Percentiles rank a stretch among this genome's conserved stretches.
phyloP scores from a whole-genome alignment of 2,797 vertebrate genomes.

The Gouania willdenowi region DNA sequence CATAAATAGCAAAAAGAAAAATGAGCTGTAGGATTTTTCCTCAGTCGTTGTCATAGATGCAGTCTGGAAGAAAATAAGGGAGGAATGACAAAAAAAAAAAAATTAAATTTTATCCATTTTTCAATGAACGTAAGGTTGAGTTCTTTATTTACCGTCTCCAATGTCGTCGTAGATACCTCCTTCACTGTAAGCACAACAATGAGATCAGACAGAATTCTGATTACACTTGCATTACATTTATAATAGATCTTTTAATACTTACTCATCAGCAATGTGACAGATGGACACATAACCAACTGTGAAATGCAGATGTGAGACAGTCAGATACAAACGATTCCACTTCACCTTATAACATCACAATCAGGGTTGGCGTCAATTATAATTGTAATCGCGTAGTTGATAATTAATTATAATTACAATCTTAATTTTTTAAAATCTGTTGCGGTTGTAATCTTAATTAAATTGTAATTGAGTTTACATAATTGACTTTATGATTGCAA shows the following conservation, averaged over 20 bases:
- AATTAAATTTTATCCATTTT: too few relatives aligned
- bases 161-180: slow-evolving; percentile 92
- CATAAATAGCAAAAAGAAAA: slow-evolving; percentile 53
- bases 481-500: too few relatives aligned
- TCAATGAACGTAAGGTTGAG: not conserved
- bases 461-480: too few relatives aligned
- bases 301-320: slow-evolving; percentile 39
- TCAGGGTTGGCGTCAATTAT: too few relatives aligned
- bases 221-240: not conserved
- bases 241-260: slow-evolving; percentile 66
- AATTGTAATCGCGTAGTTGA: too few relatives aligned
- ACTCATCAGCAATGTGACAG: slow-evolving; percentile 77
- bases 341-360: too few relatives aligned
- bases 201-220: not conserved
- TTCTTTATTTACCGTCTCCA: slow-evolving; percentile 81
- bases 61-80: slow-evolving; percentile 68
- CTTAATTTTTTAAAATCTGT: too few relatives aligned
- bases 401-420: too few relatives aligned
- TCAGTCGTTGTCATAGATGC: slow-evolving; percentile 89
- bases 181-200: slow-evolving; percentile 70
- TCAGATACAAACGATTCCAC: too few relatives aligned
- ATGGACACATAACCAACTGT: slow-evolving; percentile 88
- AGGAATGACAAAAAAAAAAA: not conserved
- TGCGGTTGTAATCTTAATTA: too few relatives aligned
- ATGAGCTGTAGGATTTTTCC: not conserved